Conservation (phyloP, 1,140 invertebrate genomes). For the Himalopsyche phryganea region DNA sequence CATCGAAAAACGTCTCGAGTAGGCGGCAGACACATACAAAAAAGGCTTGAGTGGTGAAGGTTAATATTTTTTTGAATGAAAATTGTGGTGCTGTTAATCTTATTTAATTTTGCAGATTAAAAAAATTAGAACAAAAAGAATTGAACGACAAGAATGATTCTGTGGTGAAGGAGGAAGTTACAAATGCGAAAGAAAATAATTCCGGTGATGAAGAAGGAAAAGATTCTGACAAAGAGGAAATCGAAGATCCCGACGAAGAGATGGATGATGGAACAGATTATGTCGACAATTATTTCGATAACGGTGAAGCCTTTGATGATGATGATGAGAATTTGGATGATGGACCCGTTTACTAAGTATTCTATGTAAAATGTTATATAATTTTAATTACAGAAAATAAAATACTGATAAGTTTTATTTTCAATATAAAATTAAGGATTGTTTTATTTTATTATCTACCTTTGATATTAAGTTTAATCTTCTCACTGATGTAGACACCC, state of each 20-base stretch:
- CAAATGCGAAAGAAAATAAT: slow-evolving; percentile 45
- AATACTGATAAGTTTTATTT: too few relatives aligned
- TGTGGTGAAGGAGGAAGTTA: slow-evolving; percentile 40
- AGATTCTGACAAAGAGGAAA: slow-evolving; percentile 45
- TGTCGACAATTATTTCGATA: slow-evolving; percentile 81
- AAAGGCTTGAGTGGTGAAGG: too few relatives aligned
- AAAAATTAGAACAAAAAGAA: slow-evolving; percentile 50
- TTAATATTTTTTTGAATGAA: too few relatives aligned
- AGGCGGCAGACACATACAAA: too few relatives aligned
- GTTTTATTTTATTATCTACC: too few relatives aligned
- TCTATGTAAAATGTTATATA: background rate
- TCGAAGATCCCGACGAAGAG: slow-evolving; percentile 50
- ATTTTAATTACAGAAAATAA: too few relatives aligned
- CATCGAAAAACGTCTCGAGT: too few relatives aligned
- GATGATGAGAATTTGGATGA: slow-evolving; percentile 84
- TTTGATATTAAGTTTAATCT: too few relatives aligned
- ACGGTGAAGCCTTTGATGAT: slow-evolving; percentile 81
- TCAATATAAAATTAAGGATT: too few relatives aligned
- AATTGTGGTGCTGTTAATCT: too few relatives aligned
- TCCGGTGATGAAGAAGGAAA: slow-evolving; percentile 49
- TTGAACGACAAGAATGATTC: slow-evolving; percentile 39
- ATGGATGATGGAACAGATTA: slow-evolving; percentile 59
- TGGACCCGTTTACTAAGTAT: slow-evolving; percentile 42
- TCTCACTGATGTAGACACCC: too few relatives aligned
- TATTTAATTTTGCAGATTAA: slow-evolving; percentile 44